Percentiles rank a stretch among this genome's conserved stretches.
Conservation (phyloP, 2,797 vertebrate genomes). For the Melanogrammus aeglefinus region DNA sequence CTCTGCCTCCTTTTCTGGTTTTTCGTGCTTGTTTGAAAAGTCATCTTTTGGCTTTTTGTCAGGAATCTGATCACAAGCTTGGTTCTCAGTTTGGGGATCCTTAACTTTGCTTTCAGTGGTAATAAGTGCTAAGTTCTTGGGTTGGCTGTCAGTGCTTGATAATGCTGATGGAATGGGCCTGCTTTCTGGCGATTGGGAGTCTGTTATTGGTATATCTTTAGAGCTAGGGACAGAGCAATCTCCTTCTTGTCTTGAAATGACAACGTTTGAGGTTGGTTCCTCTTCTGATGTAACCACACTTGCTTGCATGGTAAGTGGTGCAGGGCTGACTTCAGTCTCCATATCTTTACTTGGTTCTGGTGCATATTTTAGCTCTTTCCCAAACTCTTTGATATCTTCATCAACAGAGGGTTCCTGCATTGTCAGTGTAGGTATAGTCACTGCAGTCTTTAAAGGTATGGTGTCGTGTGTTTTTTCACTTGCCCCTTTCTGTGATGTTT, state of each 20-base stretch:
- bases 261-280: conserved; percentile 22
- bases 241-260: conserved; percentile 34
- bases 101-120: conserved; percentile 59
- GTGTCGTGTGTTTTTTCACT: conserved; percentile 45
- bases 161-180: conserved; percentile 38
- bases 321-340: conserved; percentile 44
- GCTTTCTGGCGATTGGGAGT: conserved; percentile 33
- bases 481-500: conserved; percentile 19
- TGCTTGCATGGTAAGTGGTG: conserved; percentile 42
- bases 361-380: conserved; percentile 40
- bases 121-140: conserved; percentile 46
- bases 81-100: conserved; percentile 43
- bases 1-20: conserved; percentile 65
- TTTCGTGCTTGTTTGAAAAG: conserved; percentile 46
- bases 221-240: conserved; percentile 16
- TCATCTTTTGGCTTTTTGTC: conserved; percentile 26
- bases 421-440: conserved; percentile 56
- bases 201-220: conserved; percentile 33
- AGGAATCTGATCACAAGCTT: neutral
- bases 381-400: conserved; percentile 55
- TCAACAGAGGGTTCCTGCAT: conserved; percentile 68
- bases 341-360: conserved; percentile 37
- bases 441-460: conserved; percentile 32
- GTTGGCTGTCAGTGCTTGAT: conserved; percentile 56
- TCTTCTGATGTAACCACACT: conserved; percentile 35